Percentiles rank a stretch among this genome's conserved stretches.
Evolutionary conservation across 2,113 vertebrate species (phyloP).

Genomic region (Platanista minor): DNA sequence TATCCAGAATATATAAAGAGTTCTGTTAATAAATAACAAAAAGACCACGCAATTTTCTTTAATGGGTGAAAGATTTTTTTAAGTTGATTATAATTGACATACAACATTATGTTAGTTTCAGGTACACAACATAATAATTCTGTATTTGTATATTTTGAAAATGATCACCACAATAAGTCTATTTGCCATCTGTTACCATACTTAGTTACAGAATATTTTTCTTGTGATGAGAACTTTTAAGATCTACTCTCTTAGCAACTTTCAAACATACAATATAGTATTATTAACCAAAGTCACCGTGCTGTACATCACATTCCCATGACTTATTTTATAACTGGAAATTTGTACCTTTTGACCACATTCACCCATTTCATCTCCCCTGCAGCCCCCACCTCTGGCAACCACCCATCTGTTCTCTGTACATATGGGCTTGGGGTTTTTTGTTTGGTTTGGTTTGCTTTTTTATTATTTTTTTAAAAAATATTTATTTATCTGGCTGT

Average conservation of each 20-base stretch:
- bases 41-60: background rate
- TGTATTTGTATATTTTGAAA: background rate
- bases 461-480: background rate
- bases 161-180: background rate
- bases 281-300: background rate
- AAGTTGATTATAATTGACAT: background rate
- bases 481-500: background rate
- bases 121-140: background rate
- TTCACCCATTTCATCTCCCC: background rate
- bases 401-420: background rate
- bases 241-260: too few species aligned
- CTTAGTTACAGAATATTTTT: too few species aligned
- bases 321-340: background rate
- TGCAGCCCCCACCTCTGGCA: background rate
- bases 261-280: too few species aligned
- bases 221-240: too few species aligned
- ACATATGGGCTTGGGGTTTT: background rate
- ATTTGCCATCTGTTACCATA: background rate
- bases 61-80: background rate
- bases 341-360: background rate
- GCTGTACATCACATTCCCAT: background rate
- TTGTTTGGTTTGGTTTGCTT: too few species aligned
- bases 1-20: background rate
- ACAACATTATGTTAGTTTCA: background rate
- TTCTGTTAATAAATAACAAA: background rate